phyloP scores from a whole-genome alignment of 2,888 invertebrate species.

The Eupithecia dodoneata region DNA sequence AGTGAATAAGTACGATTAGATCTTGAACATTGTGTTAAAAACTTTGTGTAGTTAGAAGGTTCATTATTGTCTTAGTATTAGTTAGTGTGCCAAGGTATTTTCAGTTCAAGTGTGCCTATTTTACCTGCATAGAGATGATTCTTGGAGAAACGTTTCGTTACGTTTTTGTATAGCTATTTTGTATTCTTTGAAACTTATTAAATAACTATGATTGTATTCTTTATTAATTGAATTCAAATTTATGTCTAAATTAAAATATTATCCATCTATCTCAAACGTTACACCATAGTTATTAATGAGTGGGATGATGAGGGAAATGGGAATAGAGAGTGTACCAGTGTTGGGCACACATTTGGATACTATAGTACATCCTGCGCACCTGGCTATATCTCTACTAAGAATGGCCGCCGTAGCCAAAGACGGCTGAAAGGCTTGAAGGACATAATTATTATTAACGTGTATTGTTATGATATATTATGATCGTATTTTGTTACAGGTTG shows the following conservation, averaged over 20 bases:
- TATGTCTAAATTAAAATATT: neutral
- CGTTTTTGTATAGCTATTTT: neutral
- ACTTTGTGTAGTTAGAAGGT: neutral
- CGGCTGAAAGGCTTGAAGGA: no score
- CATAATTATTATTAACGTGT: no score
- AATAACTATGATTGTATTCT: neutral
- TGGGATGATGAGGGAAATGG: no score
- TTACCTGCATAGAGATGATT: neutral
- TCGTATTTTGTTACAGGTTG: constrained; percentile 59
- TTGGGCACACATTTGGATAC: no score
- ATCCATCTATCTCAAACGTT: neutral
- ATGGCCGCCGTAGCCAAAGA: no score
- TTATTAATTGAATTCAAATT: neutral
- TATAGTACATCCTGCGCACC: no score
- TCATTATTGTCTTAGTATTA: neutral
- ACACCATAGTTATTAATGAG: neutral
- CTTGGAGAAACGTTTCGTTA: neutral
- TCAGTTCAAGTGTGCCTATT: neutral
- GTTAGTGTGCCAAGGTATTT: constrained; percentile 5
- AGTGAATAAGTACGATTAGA: neutral
- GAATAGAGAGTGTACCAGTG: no score
- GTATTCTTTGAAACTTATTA: neutral
- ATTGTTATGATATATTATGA: neutral
- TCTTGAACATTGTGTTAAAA: neutral
- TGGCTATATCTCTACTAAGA: no score